Conservation (phyloP, 2,113 vertebrate genomes). For the Chaetops frenatus region DNA sequence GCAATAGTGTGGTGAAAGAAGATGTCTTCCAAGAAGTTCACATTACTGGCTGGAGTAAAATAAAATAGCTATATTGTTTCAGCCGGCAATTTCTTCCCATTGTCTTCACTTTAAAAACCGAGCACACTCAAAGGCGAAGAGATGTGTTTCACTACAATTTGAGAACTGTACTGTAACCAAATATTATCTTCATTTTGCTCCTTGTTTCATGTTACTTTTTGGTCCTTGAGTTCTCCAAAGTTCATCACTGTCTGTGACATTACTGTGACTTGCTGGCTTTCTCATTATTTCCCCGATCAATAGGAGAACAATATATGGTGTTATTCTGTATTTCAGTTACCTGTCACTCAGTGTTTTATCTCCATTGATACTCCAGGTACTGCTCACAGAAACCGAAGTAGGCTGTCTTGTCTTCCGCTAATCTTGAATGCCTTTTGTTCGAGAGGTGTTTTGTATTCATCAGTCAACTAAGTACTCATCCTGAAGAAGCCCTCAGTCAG, state of each 20-base stretch:
- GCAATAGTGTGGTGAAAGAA: constrained; percentile 88
- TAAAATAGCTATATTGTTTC: constrained; percentile 93
- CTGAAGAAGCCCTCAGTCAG: constrained; percentile 90
- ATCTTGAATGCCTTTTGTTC: constrained; percentile 88
- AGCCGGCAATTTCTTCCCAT: constrained; percentile 85
- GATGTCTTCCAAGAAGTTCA: constrained; percentile 99
- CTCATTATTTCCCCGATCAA: constrained; percentile 80
- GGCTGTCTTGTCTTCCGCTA: constrained; percentile 83
- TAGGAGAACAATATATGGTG: constrained; percentile 84
- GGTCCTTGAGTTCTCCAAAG: constrained; percentile 80
- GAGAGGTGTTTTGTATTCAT: constrained; percentile 87
- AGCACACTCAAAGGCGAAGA: constrained; percentile 80
- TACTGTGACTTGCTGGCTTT: constrained; percentile 70
- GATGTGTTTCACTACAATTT: constrained; percentile 88
- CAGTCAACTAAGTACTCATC: constrained; percentile 88
- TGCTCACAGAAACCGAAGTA: constrained; percentile 84
- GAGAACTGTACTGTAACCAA: constrained; percentile 86
- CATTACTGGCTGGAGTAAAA: constrained; percentile 85
- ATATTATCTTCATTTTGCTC: constrained; percentile 89
- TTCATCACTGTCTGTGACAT: constrained; percentile 76
- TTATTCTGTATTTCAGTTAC: constrained; percentile 76
- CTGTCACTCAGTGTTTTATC: constrained; percentile 83
- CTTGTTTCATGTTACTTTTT: constrained; percentile 92
- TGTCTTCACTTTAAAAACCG: constrained; percentile 86
- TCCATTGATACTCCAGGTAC: constrained; percentile 79